Conservation (phyloP, 2,888 invertebrate genomes). For the Bellardia bayeri region DNA sequence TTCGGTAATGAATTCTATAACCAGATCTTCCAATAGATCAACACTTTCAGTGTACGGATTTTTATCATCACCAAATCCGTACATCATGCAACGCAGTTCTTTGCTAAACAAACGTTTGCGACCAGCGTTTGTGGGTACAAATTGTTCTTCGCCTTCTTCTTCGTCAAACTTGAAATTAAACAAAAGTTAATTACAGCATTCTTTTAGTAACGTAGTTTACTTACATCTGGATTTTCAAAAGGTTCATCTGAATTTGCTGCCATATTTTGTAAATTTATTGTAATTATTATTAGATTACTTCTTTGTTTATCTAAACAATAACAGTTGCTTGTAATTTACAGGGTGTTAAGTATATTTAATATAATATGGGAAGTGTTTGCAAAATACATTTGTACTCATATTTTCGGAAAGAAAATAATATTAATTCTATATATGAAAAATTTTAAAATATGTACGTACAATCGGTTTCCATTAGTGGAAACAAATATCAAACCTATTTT, state of each 20-base stretch:
- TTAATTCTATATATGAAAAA: too few relatives aligned
- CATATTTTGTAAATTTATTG: constrained; percentile 72
- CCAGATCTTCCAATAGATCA: constrained; percentile 97
- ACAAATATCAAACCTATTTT: too few relatives aligned
- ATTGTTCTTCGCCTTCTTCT: constrained; percentile 88
- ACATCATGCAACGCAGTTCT: constrained; percentile 99
- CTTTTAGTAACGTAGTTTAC: constrained; percentile 12
- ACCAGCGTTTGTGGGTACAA: constrained; percentile 89
- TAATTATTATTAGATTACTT: background rate
- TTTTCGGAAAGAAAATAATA: too few relatives aligned
- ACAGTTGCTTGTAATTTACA: too few relatives aligned
- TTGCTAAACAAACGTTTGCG: constrained; percentile 95
- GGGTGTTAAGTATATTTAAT: too few relatives aligned
- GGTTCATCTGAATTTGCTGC: constrained; percentile 78
- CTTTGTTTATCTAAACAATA: background rate
- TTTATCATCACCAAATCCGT: constrained; percentile 99
- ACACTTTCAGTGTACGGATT: constrained; percentile 99
- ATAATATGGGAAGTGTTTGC: too few relatives aligned
- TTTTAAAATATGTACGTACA: too few relatives aligned
- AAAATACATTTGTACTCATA: too few relatives aligned
- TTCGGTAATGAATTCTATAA: constrained; percentile 98
- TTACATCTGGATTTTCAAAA: constrained; percentile 81
- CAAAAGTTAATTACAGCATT: background rate
- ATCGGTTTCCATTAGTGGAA: too few relatives aligned
- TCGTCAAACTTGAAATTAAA: constrained; percentile 80